A percentile compares a stretch with the other conserved stretches of the same genome.
Conservation (phyloP, 2,797 vertebrate species). For the Pseudochromis fuscus region DNA sequence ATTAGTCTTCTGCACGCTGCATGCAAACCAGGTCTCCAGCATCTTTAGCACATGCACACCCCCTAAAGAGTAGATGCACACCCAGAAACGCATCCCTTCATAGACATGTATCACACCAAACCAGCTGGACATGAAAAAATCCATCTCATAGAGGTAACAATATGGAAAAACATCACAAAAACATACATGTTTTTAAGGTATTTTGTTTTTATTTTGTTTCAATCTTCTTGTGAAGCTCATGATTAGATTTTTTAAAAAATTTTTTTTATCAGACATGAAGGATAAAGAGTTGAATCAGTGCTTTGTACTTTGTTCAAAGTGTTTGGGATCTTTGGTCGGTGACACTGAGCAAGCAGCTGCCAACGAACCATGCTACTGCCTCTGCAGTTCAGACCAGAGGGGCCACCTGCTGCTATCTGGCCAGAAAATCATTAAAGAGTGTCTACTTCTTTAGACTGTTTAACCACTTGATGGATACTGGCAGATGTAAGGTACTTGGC, state of each 20-base stretch:
- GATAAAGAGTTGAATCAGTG: conserved; percentile 42
- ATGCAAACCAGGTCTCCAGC: conserved; percentile 75
- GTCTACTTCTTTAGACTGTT: conserved; percentile 23
- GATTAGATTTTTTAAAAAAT: too few relatives aligned
- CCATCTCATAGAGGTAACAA: neutral
- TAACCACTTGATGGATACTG: conserved; percentile 18
- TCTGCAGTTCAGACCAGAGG: conserved; percentile 42
- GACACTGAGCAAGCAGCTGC: conserved; percentile 52
- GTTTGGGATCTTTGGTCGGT: conserved; percentile 46
- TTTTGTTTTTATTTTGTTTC: conserved; percentile 15
- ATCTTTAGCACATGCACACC: conserved; percentile 33
- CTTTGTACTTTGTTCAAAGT: conserved; percentile 56
- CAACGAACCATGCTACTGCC: conserved; percentile 31
- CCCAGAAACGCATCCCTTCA: conserved; percentile 25
- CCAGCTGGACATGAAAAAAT: conserved; percentile 21
- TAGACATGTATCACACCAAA: neutral
- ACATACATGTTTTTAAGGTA: conserved; percentile 1
- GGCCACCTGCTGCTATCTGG: conserved; percentile 47
- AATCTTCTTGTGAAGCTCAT: conserved; percentile 10
- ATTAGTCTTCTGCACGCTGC: conserved; percentile 73
- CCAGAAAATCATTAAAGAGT: conserved; percentile 35
- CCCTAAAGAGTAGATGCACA: conserved; percentile 27
- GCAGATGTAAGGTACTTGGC: conserved; percentile 3
- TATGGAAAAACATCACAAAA: neutral
- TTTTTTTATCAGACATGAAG: conserved; percentile 36